phyloP scores from a whole-genome alignment of 2,797 vertebrate genomes.

The Falco biarmicus region DNA sequence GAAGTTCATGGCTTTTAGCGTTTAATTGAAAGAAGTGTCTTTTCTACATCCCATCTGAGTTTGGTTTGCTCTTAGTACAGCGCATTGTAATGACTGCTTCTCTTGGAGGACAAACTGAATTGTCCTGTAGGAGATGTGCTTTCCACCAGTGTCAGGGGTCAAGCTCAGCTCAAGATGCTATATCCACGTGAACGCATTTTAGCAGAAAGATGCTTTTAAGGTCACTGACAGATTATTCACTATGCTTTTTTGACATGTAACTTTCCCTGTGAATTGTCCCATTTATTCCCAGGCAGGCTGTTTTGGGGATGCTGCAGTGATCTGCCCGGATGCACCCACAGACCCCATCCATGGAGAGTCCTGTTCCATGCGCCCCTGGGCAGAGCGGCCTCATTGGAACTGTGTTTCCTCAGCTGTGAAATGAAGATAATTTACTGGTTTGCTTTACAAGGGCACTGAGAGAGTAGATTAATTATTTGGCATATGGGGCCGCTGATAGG shows the following conservation, averaged over 20 bases:
- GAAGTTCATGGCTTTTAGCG: not conserved
- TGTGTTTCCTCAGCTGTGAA: not conserved
- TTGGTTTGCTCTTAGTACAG: not conserved
- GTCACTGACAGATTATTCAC: not conserved
- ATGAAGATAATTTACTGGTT: not conserved
- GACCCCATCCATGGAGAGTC: not conserved
- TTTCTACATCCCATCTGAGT: not conserved
- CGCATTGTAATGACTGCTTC: rapidly evolving
- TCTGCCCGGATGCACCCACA: not conserved
- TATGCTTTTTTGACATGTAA: not conserved
- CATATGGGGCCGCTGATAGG: not conserved
- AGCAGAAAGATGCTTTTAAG: constrained; percentile 19
- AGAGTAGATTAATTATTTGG: not conserved
- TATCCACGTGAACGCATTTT: not conserved
- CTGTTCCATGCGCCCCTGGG: rapidly evolving
- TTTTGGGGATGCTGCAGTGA: not conserved
- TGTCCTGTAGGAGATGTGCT: not conserved
- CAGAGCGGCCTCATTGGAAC: not conserved
- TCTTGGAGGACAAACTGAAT: not conserved
- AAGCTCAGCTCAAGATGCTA: not conserved
- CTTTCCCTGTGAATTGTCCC: not conserved
- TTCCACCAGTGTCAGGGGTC: not conserved
- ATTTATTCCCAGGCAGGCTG: not conserved
- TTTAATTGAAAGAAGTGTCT: not conserved
- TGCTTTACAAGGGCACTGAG: not conserved